Conservation (phyloP, 1,140 invertebrate genomes). For the Tribolium castaneum region DNA sequence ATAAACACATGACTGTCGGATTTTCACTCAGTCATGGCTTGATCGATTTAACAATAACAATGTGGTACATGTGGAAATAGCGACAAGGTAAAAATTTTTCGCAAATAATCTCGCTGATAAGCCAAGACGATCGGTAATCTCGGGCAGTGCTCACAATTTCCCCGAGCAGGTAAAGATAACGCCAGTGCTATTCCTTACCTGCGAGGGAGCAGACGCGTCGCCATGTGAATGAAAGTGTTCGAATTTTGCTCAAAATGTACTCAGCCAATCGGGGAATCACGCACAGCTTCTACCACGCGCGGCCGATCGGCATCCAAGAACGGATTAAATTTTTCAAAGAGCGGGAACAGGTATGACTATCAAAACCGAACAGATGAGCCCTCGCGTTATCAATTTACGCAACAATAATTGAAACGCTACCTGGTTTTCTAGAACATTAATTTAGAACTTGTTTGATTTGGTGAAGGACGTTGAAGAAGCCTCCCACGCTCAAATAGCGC, state of each 20-base stretch:
- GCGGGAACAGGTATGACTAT: background rate
- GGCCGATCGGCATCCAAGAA: background rate
- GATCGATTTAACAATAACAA: conserved; percentile 45
- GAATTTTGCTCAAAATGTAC: background rate
- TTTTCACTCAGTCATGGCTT: conserved; percentile 49
- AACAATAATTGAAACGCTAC: conserved; percentile 21
- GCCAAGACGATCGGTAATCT: background rate
- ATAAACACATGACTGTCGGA: conserved; percentile 50
- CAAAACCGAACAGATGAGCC: too few relatives aligned
- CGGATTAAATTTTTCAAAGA: conserved; percentile 17
- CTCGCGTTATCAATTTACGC: background rate
- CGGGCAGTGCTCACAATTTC: background rate
- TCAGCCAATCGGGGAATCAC: background rate
- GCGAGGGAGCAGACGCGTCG: conserved; percentile 19
- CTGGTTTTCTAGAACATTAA: background rate
- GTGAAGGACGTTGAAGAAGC: conserved; percentile 30
- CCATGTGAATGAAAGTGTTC: conserved; percentile 18
- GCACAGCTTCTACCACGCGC: background rate
- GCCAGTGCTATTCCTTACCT: conserved; percentile 9
- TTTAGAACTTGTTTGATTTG: conserved; percentile 13
- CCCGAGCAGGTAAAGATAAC: conserved; percentile 15
- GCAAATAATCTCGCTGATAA: background rate
- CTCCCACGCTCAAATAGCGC: background rate
- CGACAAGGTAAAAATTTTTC: background rate
- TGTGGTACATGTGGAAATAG: background rate